These are phyloP conservation scores for Menura novaehollandiae DNA, from an alignment of 2,113 vertebrate genomes.

Conservation along the genomic window DNA sequence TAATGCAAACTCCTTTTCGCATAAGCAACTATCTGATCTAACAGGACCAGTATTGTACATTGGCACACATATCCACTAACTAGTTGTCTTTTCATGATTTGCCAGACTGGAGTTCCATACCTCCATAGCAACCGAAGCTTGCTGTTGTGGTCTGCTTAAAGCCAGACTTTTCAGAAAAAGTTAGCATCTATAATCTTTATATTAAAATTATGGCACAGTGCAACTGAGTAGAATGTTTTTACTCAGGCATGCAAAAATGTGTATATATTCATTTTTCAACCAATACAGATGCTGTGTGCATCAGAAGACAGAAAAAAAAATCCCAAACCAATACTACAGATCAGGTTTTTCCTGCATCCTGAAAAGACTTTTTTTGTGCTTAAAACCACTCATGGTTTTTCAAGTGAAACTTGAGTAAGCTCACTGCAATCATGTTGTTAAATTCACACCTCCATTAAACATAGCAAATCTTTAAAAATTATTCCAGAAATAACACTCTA, in stretches of 20 bases:
- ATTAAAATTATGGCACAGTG: not conserved
- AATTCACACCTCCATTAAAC: not conserved
- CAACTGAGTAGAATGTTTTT: not conserved
- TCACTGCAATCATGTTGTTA: not conserved
- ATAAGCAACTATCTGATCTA: not conserved
- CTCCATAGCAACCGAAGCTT: not conserved
- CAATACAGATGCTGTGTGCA: not conserved
- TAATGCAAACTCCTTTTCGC: not conserved
- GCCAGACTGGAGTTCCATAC: not conserved
- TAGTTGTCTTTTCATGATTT: not conserved
- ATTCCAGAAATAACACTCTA: not conserved
- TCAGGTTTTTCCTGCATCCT: not conserved
- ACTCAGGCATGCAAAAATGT: not conserved
- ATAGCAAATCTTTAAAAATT: not conserved
- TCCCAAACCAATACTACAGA: not conserved
- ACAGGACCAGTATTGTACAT: rapidly evolving
- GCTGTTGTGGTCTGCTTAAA: not conserved
- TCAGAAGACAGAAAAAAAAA: not conserved
- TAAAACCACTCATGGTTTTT: not conserved
- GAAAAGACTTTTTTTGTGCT: not conserved
- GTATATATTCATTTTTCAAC: not conserved
- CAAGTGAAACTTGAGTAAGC: not conserved
- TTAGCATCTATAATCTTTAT: not conserved
- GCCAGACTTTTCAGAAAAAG: not conserved
- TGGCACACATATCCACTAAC: not conserved